phyloP scores from a whole-genome alignment of 2,797 vertebrate genomes.

The Oreortyx pictus region DNA sequence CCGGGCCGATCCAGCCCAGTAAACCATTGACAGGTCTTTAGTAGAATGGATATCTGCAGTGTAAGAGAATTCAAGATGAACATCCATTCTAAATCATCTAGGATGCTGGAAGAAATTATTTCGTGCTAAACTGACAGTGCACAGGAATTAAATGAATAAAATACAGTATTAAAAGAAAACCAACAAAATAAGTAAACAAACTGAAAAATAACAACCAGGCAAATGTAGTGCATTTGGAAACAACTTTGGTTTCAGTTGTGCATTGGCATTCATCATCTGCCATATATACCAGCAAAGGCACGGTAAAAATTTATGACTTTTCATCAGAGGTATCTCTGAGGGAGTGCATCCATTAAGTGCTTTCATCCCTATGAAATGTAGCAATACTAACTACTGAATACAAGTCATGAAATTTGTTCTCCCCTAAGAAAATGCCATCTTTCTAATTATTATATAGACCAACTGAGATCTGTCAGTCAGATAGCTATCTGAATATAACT shows the following conservation, averaged over 20 bases:
- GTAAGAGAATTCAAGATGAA: background rate
- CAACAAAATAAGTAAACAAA: background rate
- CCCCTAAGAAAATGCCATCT: background rate
- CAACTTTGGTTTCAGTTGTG: background rate
- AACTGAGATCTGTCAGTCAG: background rate
- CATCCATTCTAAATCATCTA: background rate
- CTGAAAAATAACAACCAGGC: background rate
- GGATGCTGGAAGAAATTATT: background rate
- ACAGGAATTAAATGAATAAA: background rate
- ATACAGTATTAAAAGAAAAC: background rate
- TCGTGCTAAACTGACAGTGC: background rate
- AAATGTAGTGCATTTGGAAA: background rate
- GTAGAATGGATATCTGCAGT: background rate
- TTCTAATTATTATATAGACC: background rate
- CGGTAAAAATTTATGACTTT: background rate
- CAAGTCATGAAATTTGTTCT: accelerated
- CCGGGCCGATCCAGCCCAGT: too few species aligned
- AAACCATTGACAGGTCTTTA: too few species aligned
- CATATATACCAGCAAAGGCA: background rate
- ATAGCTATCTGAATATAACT: background rate
- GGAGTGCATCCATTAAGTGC: background rate
- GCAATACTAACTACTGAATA: background rate
- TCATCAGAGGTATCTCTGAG: background rate
- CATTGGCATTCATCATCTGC: background rate
- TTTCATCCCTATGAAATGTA: background rate